phyloP scores from a whole-genome alignment of 2,113 vertebrate species.

The Anhinga anhinga region DNA sequence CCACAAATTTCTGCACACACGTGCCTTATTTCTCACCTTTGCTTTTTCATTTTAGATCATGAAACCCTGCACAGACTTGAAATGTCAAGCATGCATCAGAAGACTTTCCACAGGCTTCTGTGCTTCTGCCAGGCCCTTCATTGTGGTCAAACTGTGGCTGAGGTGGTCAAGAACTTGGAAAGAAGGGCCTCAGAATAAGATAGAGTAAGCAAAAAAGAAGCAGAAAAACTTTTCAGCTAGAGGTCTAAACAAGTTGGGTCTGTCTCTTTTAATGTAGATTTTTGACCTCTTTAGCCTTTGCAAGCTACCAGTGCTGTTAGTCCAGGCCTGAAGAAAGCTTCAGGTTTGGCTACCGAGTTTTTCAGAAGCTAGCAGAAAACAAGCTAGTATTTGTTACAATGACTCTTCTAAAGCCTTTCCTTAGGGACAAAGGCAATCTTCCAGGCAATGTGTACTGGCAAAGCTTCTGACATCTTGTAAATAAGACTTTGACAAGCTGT shows the following conservation, averaged over 20 bases:
- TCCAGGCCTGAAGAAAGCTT: background rate
- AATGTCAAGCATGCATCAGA: background rate
- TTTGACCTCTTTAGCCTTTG: background rate
- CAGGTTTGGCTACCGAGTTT: background rate
- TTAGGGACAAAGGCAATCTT: background rate
- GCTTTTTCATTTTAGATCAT: background rate
- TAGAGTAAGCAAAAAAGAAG: background rate
- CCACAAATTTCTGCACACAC: background rate
- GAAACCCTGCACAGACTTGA: background rate
- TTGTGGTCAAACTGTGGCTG: background rate
- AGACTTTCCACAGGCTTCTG: background rate
- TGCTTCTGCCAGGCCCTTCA: background rate
- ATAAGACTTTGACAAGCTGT: background rate
- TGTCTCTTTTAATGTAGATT: background rate
- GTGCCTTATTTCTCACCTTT: background rate
- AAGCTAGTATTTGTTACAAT: background rate
- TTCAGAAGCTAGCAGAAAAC: background rate
- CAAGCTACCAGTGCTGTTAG: background rate
- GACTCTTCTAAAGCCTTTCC: background rate
- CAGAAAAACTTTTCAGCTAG: background rate
- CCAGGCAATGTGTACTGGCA: background rate
- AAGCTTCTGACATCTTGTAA: background rate
- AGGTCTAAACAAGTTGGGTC: background rate
- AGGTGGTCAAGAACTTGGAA: background rate
- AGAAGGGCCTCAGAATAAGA: background rate